Conservation (phyloP, 30 jellyfish, hydroid and myxozoan species). For the Hydractinia symbiolongicarpus region DNA sequence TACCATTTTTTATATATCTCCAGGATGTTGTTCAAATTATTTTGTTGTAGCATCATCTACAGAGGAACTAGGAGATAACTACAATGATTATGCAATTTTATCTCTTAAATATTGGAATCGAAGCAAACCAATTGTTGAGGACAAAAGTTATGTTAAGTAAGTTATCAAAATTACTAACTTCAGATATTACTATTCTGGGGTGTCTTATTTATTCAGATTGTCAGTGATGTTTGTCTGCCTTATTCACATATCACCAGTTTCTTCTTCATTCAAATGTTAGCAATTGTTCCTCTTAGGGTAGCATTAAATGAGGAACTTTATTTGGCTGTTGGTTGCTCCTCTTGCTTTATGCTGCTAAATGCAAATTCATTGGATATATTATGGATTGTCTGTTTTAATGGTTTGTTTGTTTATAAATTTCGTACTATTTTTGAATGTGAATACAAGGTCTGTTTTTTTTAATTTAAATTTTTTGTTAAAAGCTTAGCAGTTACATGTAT, state of each 20-base stretch:
- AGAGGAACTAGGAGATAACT: background rate
- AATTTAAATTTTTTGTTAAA: background rate
- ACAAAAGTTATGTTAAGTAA: slow-evolving; percentile 3
- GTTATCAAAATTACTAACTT: background rate
- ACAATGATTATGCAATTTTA: slow-evolving; percentile 11
- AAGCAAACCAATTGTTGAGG: background rate
- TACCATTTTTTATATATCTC: slow-evolving; percentile 5
- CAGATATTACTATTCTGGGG: too few species aligned
- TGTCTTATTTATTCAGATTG: too few species aligned
- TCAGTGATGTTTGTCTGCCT: too few species aligned
- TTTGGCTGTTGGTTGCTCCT: slow-evolving; percentile 76
- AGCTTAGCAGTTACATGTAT: too few species aligned
- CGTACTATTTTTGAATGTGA: background rate
- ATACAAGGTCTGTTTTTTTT: background rate
- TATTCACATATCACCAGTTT: background rate
- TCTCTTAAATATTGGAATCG: slow-evolving; percentile 19
- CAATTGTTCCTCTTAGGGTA: slow-evolving; percentile 20
- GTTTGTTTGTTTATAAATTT: slow-evolving; percentile 17
- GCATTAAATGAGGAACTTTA: slow-evolving; percentile 49
- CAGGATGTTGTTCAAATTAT: background rate
- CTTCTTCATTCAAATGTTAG: background rate
- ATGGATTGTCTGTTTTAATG: slow-evolving; percentile 31
- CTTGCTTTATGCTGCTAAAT: slow-evolving; percentile 46
- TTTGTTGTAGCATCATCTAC: background rate
- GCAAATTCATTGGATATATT: slow-evolving; percentile 65